phyloP scores from a whole-genome alignment of 1,140 invertebrate genomes.

The Drosophila kurseongensis region DNA sequence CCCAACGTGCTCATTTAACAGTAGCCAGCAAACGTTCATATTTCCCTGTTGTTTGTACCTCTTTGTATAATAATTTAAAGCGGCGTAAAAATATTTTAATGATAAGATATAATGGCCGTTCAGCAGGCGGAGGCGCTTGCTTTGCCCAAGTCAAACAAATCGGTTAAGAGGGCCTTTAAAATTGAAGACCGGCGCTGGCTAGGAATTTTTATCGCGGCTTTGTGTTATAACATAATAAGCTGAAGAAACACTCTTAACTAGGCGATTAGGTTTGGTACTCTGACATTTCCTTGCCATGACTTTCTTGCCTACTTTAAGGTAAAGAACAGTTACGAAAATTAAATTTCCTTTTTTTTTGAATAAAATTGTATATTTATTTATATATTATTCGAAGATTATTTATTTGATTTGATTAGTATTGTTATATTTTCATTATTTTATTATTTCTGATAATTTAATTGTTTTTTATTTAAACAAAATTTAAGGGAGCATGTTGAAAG shows the following conservation, averaged over 20 bases:
- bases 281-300: neutral
- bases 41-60: slow-evolving; percentile 54
- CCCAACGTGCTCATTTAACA: slow-evolving; percentile 81
- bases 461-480: too few relatives aligned
- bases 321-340: neutral
- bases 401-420: too few relatives aligned
- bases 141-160: slow-evolving; percentile 35
- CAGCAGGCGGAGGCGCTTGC: slow-evolving; percentile 18
- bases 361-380: neutral
- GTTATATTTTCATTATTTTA: too few relatives aligned
- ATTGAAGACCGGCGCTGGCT: slow-evolving; percentile 5
- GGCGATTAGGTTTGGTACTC: neutral
- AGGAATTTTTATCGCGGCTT: slow-evolving; percentile 10
- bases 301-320: neutral
- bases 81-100: slow-evolving; percentile 80
- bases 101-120: slow-evolving; percentile 63
- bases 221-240: neutral
- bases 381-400: too few relatives aligned
- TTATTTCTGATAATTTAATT: too few relatives aligned
- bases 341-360: neutral
- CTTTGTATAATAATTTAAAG: slow-evolving; percentile 77
- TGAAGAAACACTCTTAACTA: neutral
- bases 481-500: too few relatives aligned
- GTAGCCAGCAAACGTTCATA: slow-evolving; percentile 69
- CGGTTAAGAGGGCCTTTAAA: slow-evolving; percentile 17